Evolutionary conservation across 2,888 invertebrate species (phyloP), one percentile per base, ranked within the genome.

Genomic region (Sisyra terminalis): DNA sequence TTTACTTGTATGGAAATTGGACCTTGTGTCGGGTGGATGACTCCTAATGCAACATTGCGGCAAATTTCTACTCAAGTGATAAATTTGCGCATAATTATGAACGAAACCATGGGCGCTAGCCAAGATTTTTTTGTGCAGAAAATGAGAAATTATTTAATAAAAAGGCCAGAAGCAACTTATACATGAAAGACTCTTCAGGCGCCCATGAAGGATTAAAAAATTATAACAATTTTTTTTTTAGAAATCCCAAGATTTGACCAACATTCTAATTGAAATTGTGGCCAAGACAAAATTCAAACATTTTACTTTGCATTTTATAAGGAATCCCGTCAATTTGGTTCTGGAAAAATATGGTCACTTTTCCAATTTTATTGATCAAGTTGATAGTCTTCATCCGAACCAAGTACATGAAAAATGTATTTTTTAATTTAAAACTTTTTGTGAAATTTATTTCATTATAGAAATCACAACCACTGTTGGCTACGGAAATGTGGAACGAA

Each of bases 21-120:
- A 8, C 66, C 66, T 3, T 67, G 67, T 47, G 52, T 50, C 32
- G 66, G 66, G 0, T 67, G 66, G 66, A 55, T 67, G 57, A 65
- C 59, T 43, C 51, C 57, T 3, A 63, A 67, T 50, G 55, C 49
- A 40, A 61, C 61, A 2, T 47, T 65, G 2, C 51, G 65, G 45
- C 52, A 59, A 39, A 48, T 59, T 15, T 63, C 64, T 3, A 54
- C 61, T 30, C 43, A 52, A 51, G 57, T 57, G 46, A 46, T 9
- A 31, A 6, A 34, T 40, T n/a, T 34, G 10, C 2, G 7, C 11
- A 39, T 29, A 4, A 3, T 8, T 14, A 29, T 31, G 30, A 7
- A 13, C 34, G 31, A 24, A 15, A 29, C 30, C n/a, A n/a, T n/a
- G n/a, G n/a, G n/a, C n/a, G n/a, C n/a, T n/a, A n/a, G n/a, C n/a